Base-by-base conservation (phyloP, 2,888 invertebrate genomes). In the Agonopterix arenella region DNA sequence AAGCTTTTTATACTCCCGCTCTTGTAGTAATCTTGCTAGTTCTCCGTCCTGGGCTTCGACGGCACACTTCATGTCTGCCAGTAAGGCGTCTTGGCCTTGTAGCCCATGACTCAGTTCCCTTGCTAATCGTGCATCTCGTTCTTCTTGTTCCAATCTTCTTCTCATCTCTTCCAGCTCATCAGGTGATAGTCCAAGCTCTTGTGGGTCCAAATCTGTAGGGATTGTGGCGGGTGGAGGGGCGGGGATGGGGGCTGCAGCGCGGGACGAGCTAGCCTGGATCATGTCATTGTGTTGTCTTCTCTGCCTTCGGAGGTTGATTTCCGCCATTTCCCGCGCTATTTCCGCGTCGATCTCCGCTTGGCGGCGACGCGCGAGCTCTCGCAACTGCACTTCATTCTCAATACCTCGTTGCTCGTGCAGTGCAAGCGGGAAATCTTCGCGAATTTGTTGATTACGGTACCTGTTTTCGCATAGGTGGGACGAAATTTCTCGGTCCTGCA, bases 21-120 rank as follows among this genome's bases (percentile, higher is more conserved):
- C 89, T 54, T 89, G 89, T 3, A 89, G 71, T 45, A 89, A 60
- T 41, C 88, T 63, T 0, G 89, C 89, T 0, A 89, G 70, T 53
- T 89, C 89, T 41, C 84, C 75, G 53, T 89, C 89, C 48, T 89
- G 89, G n/a, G 84, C 89, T 58, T 89, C 89, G 4, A 89, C 89
- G 1, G 89, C 89, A 66, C 78, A 86, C 53, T 76, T 77, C 89
- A 89, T 88, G 51, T 89, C 89, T 8, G 86, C 80, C 18, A 88
- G 54, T 9, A 89, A 57, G 8, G 74, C 74, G 58, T 86, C 89
- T 47, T 76, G 75, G 40, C 73, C 82, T 46, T 80, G 78, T n/a
- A 66, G 77, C 52, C 80, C 75, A 52, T 80, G 76, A 51, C 84
- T 86, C 18, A 89, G 52, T 56, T 88, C 78, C 47, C 84, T 68